Evolutionary conservation across 2,888 invertebrate genomes (phyloP).

Genomic region (Penaeus monodon): DNA sequence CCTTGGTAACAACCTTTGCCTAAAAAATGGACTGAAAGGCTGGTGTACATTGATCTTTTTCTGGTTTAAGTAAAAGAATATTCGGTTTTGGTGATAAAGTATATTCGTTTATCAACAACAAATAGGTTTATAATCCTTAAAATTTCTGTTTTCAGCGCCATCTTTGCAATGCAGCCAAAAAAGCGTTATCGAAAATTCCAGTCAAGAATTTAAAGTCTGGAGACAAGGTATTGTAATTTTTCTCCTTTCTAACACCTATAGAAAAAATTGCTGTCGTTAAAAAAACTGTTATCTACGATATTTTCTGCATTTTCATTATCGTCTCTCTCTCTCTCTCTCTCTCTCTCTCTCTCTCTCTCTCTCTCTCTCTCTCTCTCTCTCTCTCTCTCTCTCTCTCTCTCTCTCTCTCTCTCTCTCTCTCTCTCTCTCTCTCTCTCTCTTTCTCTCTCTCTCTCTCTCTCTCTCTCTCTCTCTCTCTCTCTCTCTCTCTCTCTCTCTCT

Average conservation of each 20-base stretch:
- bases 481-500: not conserved
- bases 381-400: not conserved
- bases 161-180: conserved; percentile 91
- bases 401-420: conserved; percentile 6
- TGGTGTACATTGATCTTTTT: too few relatives aligned
- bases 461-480: not conserved
- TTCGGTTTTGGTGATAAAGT: too few relatives aligned
- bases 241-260: not conserved
- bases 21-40: too few relatives aligned
- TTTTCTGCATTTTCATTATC: too few relatives aligned
- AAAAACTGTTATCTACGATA: too few relatives aligned
- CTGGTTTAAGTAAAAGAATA: too few relatives aligned
- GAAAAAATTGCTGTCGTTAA: not conserved
- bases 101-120: too few relatives aligned
- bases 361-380: conserved; percentile 22
- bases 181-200: conserved; percentile 92
- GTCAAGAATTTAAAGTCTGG: conserved; percentile 87
- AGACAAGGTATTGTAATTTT: conserved; percentile 79
- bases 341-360: not conserved
- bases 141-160: conserved; percentile 78
- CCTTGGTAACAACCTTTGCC: too few relatives aligned
- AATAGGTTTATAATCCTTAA: not conserved
- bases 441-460: not conserved
- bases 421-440: not conserved
- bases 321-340: conserved; percentile 65